Conservation (phyloP, 2,888 invertebrate species). For the Frankliniella intonsa region DNA sequence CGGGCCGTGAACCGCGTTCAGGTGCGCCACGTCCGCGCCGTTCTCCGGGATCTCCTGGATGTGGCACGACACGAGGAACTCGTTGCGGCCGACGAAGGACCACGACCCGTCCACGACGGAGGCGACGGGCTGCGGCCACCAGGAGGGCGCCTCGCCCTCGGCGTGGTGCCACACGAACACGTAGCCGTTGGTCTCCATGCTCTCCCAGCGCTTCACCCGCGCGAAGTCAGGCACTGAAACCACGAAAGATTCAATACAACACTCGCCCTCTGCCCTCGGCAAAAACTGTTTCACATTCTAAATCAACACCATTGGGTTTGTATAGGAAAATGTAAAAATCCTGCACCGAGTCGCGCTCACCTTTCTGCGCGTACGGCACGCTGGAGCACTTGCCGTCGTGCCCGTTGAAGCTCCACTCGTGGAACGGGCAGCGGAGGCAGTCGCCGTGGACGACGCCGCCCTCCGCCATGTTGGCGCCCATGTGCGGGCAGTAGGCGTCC, state of each 20-base stretch:
- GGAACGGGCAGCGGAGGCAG: slow-evolving; percentile 84
- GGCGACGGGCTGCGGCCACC: slow-evolving; percentile 57
- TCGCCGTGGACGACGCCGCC: slow-evolving; percentile 71
- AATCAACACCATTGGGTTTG: neutral
- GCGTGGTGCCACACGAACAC: slow-evolving; percentile 82
- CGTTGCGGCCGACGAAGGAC: slow-evolving; percentile 70
- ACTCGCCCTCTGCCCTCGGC: neutral
- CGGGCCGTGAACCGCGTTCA: slow-evolving; percentile 68
- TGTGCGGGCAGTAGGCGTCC: slow-evolving; percentile 85
- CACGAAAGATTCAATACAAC: too few species aligned
- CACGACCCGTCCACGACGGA: slow-evolving; percentile 55
- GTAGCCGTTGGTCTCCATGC: slow-evolving; percentile 64
- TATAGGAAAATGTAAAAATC: neutral
- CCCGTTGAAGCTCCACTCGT: slow-evolving; percentile 77
- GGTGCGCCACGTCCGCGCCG: slow-evolving; percentile 78
- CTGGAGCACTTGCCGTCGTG: slow-evolving; percentile 65
- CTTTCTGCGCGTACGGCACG: slow-evolving; percentile 66
- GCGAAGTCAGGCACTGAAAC: slow-evolving; percentile 63
- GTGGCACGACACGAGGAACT: slow-evolving; percentile 71
- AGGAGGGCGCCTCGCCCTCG: slow-evolving; percentile 62
- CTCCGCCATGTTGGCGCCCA: slow-evolving; percentile 80
- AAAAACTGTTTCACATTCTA: neutral
- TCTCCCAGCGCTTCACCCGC: slow-evolving; percentile 63
- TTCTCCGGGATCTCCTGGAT: slow-evolving; percentile 90
- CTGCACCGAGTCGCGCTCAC: slow-evolving; percentile 41